Evolutionary conservation across 2,113 vertebrate genomes (phyloP).

Genomic region (Leptosomus discolor): DNA sequence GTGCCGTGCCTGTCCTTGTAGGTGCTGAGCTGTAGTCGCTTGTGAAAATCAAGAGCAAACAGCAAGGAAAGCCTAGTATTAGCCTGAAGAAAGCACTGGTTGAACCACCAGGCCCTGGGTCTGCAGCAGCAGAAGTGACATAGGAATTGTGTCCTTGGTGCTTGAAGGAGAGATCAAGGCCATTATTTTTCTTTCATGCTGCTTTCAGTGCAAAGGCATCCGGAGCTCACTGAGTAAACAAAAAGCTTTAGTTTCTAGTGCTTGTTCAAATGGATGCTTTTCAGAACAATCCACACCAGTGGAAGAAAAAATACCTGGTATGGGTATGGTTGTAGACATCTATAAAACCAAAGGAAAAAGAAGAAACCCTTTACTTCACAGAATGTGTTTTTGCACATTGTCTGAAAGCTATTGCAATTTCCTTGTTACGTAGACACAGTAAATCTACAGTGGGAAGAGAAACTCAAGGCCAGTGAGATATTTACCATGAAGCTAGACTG

Average conservation of each 20-base stretch:
- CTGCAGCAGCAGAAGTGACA: accelerated
- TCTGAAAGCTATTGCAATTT: not conserved
- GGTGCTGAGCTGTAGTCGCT: not conserved
- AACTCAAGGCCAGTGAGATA: not conserved
- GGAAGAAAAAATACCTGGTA: not conserved
- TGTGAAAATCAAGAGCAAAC: not conserved
- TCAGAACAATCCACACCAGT: not conserved
- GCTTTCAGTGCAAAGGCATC: not conserved
- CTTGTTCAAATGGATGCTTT: not conserved
- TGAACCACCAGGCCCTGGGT: not conserved
- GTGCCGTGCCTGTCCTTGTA: not conserved
- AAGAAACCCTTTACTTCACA: not conserved
- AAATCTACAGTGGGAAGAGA: not conserved
- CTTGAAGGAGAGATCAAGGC: not conserved
- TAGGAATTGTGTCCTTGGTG: not conserved
- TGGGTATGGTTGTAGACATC: not conserved
- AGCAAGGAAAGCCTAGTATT: not conserved
- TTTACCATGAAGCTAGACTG: not conserved
- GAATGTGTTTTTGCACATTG: not conserved
- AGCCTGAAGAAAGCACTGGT: not conserved
- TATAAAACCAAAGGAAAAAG: not conserved
- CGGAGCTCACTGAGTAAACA: not conserved
- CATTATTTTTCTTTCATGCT: not conserved
- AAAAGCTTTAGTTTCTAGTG: not conserved
- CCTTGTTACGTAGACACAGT: not conserved